These are phyloP conservation scores for Volucella bombylans DNA, from an alignment of 2,888 invertebrate species.

Conservation along the genomic window DNA sequence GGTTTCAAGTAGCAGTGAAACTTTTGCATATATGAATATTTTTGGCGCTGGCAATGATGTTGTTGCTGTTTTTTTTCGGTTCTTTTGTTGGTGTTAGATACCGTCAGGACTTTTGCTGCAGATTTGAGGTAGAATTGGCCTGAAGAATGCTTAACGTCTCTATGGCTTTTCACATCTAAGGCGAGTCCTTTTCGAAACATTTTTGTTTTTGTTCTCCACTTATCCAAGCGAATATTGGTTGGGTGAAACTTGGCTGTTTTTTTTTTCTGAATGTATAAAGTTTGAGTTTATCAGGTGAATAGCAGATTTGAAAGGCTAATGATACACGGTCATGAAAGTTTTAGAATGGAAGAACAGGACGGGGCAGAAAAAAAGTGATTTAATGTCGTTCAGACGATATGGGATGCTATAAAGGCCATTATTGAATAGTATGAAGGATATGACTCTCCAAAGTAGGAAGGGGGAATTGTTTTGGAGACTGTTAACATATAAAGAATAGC, in stretches of 20 bases:
- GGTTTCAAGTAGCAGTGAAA: slow-evolving; percentile 73
- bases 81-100: slow-evolving; percentile 31
- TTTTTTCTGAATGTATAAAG: slow-evolving; percentile 55
- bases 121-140: slow-evolving; percentile 72
- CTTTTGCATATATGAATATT: slow-evolving; percentile 74
- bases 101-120: slow-evolving; percentile 61
- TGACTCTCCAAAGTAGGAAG: too few species aligned
- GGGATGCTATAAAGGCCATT: too few species aligned
- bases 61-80: slow-evolving; percentile 22
- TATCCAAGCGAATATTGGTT: not conserved
- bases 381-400: too few species aligned
- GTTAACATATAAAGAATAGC: too few species aligned
- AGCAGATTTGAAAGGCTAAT: slow-evolving; percentile 51
- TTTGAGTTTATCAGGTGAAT: slow-evolving; percentile 71
- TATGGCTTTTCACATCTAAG: slow-evolving; percentile 55
- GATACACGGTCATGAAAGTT: slow-evolving; percentile 49
- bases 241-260: slow-evolving; percentile 35
- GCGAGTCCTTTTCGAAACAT: slow-evolving; percentile 33
- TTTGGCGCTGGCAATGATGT: slow-evolving; percentile 48
- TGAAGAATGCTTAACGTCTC: slow-evolving; percentile 63
- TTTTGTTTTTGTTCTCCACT: not conserved
- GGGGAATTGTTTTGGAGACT: too few species aligned
- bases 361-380: too few species aligned
- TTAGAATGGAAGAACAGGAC: too few species aligned
- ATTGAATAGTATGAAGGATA: too few species aligned